Base-by-base conservation (phyloP, 2,888 invertebrate genomes). In the Quadriops clusia region DNA sequence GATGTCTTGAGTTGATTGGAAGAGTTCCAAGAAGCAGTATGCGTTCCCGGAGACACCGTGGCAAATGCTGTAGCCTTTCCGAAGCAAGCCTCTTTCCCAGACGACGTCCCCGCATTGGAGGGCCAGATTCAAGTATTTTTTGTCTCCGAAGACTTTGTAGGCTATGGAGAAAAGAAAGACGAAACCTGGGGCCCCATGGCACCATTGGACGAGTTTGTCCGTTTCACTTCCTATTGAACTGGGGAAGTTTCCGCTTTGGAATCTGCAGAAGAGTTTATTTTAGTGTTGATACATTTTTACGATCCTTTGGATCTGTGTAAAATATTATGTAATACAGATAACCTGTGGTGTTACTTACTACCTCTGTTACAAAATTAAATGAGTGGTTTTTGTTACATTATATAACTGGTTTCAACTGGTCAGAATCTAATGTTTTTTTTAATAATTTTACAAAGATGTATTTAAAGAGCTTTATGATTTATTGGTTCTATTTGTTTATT, bases 151-250 rank as follows among this genome's bases (percentile, higher is more conserved):
- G 28, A 76, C 60, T 67, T 78, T 64, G 49, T 73, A 66, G 22
- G 84, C 81, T 42, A 71, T 59, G 39, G 69, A 58, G 43, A 75
- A 81, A 44, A 84, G 60, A 44, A 78, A 73, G 8, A 84, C 68
- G 63, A 83, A 81, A 20, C 89, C 89, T 10, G 90, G 85, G 12
- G 89, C 85, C n/a, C 91, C 91, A 54, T 91, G 90, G 60, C 91
- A 91, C 90, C 90, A 91, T 48, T 91, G 91, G 11, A 91, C 75
- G 38, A 89, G 67, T 56, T 71, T 74, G 55, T 91, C 90, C 16
- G 68, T 61, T 23, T 60, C 61, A 39, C 71, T 77, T 14, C 72
- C 77, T 15, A 80, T 44, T 0, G 86, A 86, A 0, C 87, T 86
- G 1, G 83, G 83, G 53, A 77, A 81, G 60, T 83, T 83, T 2